A percentile compares a stretch with the other conserved stretches of the same genome.
phyloP scores from a whole-genome alignment of 2,888 invertebrate species.

The Sussaba pulchella region DNA sequence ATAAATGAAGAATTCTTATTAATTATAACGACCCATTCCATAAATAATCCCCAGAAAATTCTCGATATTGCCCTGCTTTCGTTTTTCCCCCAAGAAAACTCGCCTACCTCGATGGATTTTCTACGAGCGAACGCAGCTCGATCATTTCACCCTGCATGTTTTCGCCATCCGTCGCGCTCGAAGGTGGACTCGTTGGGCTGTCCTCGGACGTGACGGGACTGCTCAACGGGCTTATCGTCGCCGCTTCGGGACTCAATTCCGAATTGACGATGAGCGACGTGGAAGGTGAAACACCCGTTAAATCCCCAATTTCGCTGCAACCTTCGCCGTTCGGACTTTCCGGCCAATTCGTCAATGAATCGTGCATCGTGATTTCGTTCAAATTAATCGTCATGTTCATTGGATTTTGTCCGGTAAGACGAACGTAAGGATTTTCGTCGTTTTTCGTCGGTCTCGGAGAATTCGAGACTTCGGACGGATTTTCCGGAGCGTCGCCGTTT shows the following conservation, averaged over 20 bases:
- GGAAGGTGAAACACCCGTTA: constrained; percentile 67
- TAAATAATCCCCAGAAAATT: no score
- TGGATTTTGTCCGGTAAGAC: constrained; percentile 9
- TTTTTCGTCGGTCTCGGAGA: constrained; percentile 26
- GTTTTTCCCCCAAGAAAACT: no score
- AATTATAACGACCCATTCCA: no score
- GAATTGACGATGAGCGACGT: constrained; percentile 72
- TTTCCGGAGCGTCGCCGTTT: constrained; percentile 53
- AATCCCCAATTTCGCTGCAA: constrained; percentile 66
- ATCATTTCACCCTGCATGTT: constrained; percentile 36
- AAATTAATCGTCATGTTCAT: constrained; percentile 43
- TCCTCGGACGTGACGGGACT: constrained; percentile 85
- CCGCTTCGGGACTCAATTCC: constrained; percentile 75
- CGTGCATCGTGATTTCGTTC: constrained; percentile 10
- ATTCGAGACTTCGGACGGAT: constrained; percentile 47
- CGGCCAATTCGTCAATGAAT: constrained; percentile 41
- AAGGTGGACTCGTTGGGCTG: constrained; percentile 84
- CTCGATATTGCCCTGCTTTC: no score
- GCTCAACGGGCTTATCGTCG: constrained; percentile 75
- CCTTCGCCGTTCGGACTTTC: constrained; percentile 62
- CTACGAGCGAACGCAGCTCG: constrained; percentile 31
- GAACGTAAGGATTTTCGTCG: constrained; percentile 27
- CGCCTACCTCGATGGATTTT: constrained; percentile 44
- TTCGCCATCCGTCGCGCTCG: constrained; percentile 60
- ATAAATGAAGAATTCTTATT: no score